phyloP scores from a whole-genome alignment of 2,888 invertebrate genomes.

The Halictus quadricinctus region DNA sequence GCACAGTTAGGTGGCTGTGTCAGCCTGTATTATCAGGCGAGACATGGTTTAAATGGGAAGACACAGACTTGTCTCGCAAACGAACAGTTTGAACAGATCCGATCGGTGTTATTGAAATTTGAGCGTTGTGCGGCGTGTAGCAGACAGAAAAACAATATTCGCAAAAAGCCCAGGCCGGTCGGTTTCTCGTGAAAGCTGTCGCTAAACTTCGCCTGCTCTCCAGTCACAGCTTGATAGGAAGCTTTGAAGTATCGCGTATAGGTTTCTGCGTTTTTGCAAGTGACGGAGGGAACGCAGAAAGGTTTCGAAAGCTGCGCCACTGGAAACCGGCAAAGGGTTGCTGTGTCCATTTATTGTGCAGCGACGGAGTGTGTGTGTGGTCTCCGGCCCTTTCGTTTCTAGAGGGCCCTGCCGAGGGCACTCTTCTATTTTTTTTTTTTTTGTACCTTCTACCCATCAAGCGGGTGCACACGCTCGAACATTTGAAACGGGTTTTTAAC shows the following conservation, averaged over 20 bases:
- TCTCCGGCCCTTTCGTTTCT: conserved; percentile 35
- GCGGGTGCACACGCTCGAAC: conserved; percentile 33
- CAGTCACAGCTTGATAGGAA: conserved; percentile 19
- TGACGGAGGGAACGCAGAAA: conserved; percentile 52
- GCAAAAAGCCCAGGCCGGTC: not conserved
- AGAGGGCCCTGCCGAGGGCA: conserved; percentile 53
- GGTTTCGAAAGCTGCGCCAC: conserved; percentile 55
- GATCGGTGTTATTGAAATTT: conserved; percentile 10
- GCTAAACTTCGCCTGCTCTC: conserved; percentile 40
- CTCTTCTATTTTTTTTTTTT: conserved; percentile 14
- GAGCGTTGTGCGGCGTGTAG: not conserved
- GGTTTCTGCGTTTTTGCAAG: conserved; percentile 52
- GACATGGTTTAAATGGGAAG: not conserved
- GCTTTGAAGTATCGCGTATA: conserved; percentile 37
- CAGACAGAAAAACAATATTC: conserved; percentile 25
- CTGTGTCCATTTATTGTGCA: conserved; percentile 54
- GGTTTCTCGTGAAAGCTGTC: conserved; percentile 50
- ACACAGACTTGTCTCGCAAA: not conserved
- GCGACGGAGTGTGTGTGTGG: conserved; percentile 43
- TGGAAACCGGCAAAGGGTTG: conserved; percentile 56
- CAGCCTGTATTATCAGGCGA: not conserved
- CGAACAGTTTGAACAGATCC: not conserved
- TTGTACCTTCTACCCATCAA: conserved; percentile 18
- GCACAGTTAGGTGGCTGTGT: not conserved
- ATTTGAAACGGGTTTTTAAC: conserved; percentile 57